Conservation (phyloP, 2,888 invertebrate species). For the Ennomos fuscantarius region DNA sequence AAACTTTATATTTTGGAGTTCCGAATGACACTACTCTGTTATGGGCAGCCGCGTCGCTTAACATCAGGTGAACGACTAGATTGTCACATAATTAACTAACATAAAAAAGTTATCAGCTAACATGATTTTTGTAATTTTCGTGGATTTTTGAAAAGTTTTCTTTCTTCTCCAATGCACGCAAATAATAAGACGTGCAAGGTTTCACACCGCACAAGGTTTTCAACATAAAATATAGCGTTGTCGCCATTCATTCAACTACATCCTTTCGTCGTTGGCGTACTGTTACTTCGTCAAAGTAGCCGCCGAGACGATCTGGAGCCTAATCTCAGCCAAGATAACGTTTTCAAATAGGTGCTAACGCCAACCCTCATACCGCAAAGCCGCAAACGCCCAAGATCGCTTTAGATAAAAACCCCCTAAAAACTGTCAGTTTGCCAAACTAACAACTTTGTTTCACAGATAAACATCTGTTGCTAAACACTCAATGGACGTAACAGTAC, state of each 20-base stretch:
- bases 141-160: too few species aligned
- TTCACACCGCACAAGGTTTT: too few species aligned
- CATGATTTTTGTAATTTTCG: too few species aligned
- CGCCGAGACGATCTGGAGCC: conserved; percentile 31
- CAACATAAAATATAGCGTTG: background rate
- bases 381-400: conserved; percentile 32
- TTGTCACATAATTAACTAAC: too few species aligned
- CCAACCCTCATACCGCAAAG: conserved; percentile 25
- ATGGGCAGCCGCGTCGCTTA: too few species aligned
- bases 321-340: conserved; percentile 27
- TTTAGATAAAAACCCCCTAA: conserved; percentile 47
- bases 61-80: too few species aligned
- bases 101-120: background rate
- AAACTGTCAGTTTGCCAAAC: conserved; percentile 66
- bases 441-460: conserved; percentile 78
- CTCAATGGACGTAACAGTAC: conserved; percentile 81
- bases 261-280: conserved; percentile 21
- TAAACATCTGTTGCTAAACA: conserved; percentile 70
- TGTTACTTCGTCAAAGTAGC: conserved; percentile 31
- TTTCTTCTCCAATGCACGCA: too few species aligned
- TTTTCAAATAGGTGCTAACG: conserved; percentile 54
- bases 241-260: conserved; percentile 22
- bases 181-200: background rate
- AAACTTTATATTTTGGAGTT: too few species aligned
- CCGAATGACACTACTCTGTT: too few species aligned